Conservation (phyloP, 1,140 invertebrate genomes). For the Drosophila pandora region DNA sequence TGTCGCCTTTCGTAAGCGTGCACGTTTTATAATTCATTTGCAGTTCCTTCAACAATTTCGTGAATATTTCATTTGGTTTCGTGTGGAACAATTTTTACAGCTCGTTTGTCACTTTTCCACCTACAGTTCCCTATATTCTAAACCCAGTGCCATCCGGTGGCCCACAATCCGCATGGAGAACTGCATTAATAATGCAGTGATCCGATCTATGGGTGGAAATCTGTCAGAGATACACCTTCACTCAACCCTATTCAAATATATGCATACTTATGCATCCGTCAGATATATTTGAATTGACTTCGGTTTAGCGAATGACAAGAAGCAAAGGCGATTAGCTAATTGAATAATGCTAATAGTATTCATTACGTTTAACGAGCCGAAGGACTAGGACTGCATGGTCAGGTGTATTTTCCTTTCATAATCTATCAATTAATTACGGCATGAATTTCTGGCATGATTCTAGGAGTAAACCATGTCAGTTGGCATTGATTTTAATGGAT, state of each 20-base stretch:
- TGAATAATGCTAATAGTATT: constrained; percentile 43
- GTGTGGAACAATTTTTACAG: constrained; percentile 41
- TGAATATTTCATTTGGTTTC: constrained; percentile 68
- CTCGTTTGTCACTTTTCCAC: constrained; percentile 62
- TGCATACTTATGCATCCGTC: constrained; percentile 30
- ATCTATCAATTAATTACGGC: constrained; percentile 46
- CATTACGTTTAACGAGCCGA: constrained; percentile 8
- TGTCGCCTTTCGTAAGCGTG: constrained; percentile 31
- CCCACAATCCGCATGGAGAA: constrained; percentile 14
- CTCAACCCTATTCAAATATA: neutral
- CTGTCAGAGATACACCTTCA: constrained; percentile 35
- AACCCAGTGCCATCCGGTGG: neutral
- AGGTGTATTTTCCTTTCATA: constrained; percentile 38
- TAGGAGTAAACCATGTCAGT: neutral
- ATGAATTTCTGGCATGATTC: neutral
- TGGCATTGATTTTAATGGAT: neutral
- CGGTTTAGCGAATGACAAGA: constrained; percentile 11
- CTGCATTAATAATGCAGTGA: constrained; percentile 49
- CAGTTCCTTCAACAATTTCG: constrained; percentile 56
- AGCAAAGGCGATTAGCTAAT: constrained; percentile 42
- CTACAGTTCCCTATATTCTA: constrained; percentile 12
- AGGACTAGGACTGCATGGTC: neutral
- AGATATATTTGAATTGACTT: constrained; percentile 31
- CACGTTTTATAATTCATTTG: constrained; percentile 57
- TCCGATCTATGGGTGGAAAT: constrained; percentile 44